These are phyloP conservation scores for Aphrophora alni DNA, from an alignment of 2,888 invertebrate genomes.

Conservation along the genomic window DNA sequence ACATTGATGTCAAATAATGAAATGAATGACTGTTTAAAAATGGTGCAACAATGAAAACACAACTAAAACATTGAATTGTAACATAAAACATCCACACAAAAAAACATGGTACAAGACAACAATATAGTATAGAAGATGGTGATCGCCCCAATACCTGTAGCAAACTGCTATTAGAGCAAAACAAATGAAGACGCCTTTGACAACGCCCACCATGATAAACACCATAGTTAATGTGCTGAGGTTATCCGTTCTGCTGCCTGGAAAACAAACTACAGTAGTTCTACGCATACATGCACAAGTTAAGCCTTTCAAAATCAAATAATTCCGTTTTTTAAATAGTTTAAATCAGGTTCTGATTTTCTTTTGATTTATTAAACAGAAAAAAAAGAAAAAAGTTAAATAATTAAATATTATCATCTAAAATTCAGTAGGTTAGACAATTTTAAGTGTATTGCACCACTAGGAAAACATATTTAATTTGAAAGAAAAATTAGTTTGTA, in stretches of 20 bases:
- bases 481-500: too few relatives aligned
- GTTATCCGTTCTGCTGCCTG: slow-evolving; percentile 62
- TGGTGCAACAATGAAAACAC: not conserved
- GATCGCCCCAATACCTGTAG: slow-evolving; percentile 78
- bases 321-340: too few relatives aligned
- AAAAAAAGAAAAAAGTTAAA: not conserved
- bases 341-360: too few relatives aligned
- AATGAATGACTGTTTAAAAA: not conserved
- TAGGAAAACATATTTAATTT: too few relatives aligned
- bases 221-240: slow-evolving; percentile 91
- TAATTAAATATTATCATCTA: too few relatives aligned
- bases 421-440: too few relatives aligned
- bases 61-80: not conserved
- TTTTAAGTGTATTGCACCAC: too few relatives aligned
- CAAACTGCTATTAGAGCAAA: slow-evolving; percentile 94
- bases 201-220: slow-evolving; percentile 90
- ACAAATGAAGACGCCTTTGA: slow-evolving; percentile 94
- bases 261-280: slow-evolving; percentile 38
- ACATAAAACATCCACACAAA: not conserved
- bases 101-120: not conserved
- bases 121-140: not conserved
- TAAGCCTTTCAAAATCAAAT: not conserved
- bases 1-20: not conserved
- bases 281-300: not conserved
- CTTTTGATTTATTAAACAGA: too few relatives aligned